These are phyloP conservation scores for Cyprinodon variegatus DNA, from an alignment of 2,113 vertebrate genomes.

Conservation along the genomic window DNA sequence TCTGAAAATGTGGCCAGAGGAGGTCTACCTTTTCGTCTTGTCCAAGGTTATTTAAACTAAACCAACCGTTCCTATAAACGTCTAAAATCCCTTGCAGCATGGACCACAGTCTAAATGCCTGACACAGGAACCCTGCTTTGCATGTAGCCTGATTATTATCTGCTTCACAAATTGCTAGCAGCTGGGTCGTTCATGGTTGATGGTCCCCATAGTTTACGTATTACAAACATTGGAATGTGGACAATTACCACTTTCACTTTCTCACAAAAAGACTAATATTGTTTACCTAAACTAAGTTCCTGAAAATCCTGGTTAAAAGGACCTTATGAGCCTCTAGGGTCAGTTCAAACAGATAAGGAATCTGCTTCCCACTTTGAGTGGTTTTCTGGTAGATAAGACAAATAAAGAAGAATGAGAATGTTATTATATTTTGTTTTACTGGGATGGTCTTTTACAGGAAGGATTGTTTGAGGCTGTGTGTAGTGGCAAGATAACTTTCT, in stretches of 20 bases:
- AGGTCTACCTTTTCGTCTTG: constrained; percentile 66
- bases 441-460: constrained; percentile 43
- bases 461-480: constrained; percentile 40
- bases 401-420: constrained; percentile 27
- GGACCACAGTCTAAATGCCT: constrained; percentile 71
- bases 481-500: neutral
- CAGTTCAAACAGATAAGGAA: constrained; percentile 44
- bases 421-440: constrained; percentile 43
- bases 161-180: constrained; percentile 90
- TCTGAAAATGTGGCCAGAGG: constrained; percentile 62
- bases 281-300: constrained; percentile 82
- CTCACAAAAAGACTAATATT: constrained; percentile 81
- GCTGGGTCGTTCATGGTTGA: constrained; percentile 86
- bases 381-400: constrained; percentile 41
- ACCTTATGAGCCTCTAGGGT: constrained; percentile 69
- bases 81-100: constrained; percentile 72
- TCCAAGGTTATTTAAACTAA: constrained; percentile 83
- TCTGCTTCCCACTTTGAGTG: constrained; percentile 47
- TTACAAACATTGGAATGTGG: constrained; percentile 91
- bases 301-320: constrained; percentile 76
- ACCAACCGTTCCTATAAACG: constrained; percentile 73
- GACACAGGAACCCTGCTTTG: constrained; percentile 85
- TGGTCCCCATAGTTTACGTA: constrained; percentile 86
- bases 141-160: constrained; percentile 91
- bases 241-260: constrained; percentile 91